phyloP scores from a whole-genome alignment of 2,113 vertebrate species.

The Mesoclemmys tuberculata region DNA sequence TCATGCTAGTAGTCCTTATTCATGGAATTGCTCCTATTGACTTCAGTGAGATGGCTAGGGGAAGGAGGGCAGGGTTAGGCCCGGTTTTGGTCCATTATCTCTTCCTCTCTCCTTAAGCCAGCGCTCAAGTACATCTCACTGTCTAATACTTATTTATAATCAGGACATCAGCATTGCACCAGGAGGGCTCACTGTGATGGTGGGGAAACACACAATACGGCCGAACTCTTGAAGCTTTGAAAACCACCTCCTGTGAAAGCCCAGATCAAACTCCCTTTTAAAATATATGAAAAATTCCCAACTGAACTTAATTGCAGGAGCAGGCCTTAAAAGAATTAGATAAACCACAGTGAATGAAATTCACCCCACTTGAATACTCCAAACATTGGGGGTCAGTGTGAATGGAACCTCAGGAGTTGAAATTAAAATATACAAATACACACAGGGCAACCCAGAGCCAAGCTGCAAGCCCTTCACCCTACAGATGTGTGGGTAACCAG shows the following conservation, averaged over 20 bases:
- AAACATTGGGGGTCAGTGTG: no score
- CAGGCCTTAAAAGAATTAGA: neutral
- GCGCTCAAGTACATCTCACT: neutral
- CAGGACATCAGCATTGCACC: neutral
- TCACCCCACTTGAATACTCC: neutral
- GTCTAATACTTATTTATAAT: neutral
- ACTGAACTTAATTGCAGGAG: neutral
- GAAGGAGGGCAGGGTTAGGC: neutral
- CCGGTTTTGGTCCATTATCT: neutral
- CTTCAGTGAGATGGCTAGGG: neutral
- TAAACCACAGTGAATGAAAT: neutral
- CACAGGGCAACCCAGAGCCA: neutral
- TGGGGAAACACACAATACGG: neutral
- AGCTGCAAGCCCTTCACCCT: neutral
- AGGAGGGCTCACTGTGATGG: neutral
- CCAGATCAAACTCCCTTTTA: rapidly evolving
- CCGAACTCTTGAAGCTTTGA: neutral
- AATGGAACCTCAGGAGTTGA: neutral
- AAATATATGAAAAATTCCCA: neutral
- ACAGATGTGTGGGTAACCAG: neutral
- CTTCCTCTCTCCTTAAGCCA: rapidly evolving
- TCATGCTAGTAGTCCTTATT: neutral
- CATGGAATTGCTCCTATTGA: neutral
- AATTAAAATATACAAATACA: neutral
- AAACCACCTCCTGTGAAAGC: neutral